phyloP scores from a whole-genome alignment of 1,140 invertebrate species.

The Drosophila takahashii region DNA sequence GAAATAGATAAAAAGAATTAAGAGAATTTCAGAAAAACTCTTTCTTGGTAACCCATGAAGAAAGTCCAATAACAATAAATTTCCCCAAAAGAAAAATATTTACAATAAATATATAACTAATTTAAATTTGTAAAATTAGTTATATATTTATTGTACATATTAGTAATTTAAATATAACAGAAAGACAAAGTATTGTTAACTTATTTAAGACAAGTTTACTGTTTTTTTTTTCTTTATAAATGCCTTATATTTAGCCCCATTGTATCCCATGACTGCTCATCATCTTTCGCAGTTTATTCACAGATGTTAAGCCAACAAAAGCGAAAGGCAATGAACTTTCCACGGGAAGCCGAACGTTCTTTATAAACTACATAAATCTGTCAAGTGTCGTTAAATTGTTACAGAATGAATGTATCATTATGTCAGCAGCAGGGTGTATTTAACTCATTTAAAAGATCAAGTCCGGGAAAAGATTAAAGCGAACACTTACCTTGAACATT shows the following conservation, averaged over 20 bases:
- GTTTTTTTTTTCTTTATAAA: too few species aligned
- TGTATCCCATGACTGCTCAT: constrained; percentile 4
- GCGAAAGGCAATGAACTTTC: constrained; percentile 47
- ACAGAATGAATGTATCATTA: constrained; percentile 29
- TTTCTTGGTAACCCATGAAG: neutral
- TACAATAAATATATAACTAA: too few species aligned
- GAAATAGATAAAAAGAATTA: constrained; percentile 21
- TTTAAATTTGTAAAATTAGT: too few species aligned
- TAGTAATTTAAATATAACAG: neutral
- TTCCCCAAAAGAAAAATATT: too few species aligned
- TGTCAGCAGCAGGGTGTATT: constrained; percentile 61
- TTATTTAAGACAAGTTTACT: neutral
- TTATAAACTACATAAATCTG: constrained; percentile 54
- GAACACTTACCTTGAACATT: constrained; percentile 80
- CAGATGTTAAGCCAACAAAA: constrained; percentile 24
- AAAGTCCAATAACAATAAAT: neutral
- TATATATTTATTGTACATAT: too few species aligned
- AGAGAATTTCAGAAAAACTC: constrained; percentile 5
- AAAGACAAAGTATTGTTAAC: neutral
- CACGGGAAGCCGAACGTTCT: constrained; percentile 8
- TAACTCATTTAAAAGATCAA: constrained; percentile 9
- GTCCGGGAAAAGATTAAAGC: neutral
- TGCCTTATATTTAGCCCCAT: neutral
- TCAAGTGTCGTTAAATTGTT: constrained; percentile 51
- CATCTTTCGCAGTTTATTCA: constrained; percentile 10